A percentile compares a stretch with the other conserved stretches of the same genome.
Evolutionary conservation across 37 sponge, comb jelly and placozoan genomes (phyloP).

Genomic region (Crambe crambe): DNA sequence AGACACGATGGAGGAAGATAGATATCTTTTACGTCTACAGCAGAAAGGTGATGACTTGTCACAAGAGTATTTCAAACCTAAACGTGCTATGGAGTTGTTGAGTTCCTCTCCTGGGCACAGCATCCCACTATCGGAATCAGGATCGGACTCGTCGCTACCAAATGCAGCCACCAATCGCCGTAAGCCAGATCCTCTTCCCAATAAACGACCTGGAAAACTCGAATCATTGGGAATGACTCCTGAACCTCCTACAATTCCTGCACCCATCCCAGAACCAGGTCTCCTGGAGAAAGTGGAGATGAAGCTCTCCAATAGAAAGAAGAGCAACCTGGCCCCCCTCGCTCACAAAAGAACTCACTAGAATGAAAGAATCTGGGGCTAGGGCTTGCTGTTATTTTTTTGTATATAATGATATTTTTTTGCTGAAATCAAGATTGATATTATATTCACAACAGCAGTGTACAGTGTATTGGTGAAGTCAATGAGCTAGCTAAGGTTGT

Average conservation of each 20-base stretch:
- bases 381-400: too few species aligned
- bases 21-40: conserved; percentile 18
- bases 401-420: too few species aligned
- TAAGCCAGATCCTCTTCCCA: background rate
- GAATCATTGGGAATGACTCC: background rate
- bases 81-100: conserved; percentile 75
- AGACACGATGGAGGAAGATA: conserved; percentile 19
- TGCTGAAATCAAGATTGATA: too few species aligned
- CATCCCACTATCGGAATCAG: background rate
- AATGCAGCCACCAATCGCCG: background rate
- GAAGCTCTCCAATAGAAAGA: background rate
- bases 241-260: background rate
- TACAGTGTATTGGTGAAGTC: too few species aligned
- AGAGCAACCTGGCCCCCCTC: background rate
- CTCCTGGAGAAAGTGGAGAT: background rate
- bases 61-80: conserved; percentile 79
- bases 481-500: too few species aligned
- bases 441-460: too few species aligned
- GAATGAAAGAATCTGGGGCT: too few species aligned
- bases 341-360: too few species aligned
- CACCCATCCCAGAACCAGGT: background rate
- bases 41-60: background rate
- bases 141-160: background rate
- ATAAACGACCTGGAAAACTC: background rate
- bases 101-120: background rate